Evolutionary conservation across 2,113 vertebrate genomes (phyloP).

Genomic region (Corvus moneduloides): DNA sequence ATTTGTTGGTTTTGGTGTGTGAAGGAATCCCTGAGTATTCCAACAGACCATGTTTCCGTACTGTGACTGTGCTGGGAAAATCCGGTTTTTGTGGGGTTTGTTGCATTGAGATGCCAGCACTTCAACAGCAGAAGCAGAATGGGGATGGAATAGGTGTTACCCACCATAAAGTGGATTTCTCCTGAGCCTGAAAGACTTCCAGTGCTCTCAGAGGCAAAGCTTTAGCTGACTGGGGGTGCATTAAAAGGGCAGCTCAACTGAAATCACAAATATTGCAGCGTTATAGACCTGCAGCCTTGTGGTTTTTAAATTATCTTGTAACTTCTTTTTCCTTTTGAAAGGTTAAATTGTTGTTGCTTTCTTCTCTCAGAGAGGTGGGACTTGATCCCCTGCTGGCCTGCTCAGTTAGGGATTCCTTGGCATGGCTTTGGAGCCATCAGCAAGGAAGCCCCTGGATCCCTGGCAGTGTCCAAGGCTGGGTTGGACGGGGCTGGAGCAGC

Average conservation of each 20-base stretch:
- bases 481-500: accelerated
- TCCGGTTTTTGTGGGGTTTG: not conserved
- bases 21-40: not conserved
- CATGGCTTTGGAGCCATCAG: not conserved
- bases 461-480: not conserved
- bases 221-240: not conserved
- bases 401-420: not conserved
- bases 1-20: not conserved
- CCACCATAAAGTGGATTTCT: not conserved
- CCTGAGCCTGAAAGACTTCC: not conserved
- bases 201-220: not conserved
- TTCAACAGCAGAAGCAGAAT: not conserved
- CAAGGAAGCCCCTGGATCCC: not conserved
- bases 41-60: not conserved
- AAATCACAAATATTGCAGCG: not conserved
- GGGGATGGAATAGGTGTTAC: not conserved
- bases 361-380: not conserved
- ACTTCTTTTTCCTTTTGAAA: not conserved
- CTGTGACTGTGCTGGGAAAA: not conserved
- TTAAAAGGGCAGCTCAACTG: not conserved
- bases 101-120: not conserved
- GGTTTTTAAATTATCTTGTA: not conserved
- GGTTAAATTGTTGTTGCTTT: not conserved
- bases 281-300: not conserved
- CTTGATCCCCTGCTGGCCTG: not conserved